Percentiles rank a stretch among this genome's conserved stretches.
Conservation (phyloP, 2,888 invertebrate genomes). For the Sicus ferrugineus region DNA sequence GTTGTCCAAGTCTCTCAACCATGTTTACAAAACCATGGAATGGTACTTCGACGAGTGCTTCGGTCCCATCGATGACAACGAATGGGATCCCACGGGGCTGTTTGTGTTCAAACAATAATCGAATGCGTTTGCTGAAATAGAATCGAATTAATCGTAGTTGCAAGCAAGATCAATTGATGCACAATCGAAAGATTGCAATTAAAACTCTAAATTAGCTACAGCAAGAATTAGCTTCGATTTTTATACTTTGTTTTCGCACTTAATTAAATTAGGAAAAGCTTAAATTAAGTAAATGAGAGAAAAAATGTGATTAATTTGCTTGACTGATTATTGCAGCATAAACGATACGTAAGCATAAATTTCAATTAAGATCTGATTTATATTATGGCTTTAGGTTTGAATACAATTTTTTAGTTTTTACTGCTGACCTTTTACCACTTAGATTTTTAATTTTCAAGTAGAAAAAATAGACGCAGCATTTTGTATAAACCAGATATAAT, state of each 20-base stretch:
- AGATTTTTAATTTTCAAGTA: conserved; percentile 26
- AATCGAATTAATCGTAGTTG: background rate
- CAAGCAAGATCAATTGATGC: background rate
- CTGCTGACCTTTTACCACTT: too few relatives aligned
- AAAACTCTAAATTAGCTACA: background rate
- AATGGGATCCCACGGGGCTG: conserved; percentile 72
- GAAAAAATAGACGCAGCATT: conserved; percentile 27
- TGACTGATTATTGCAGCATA: conserved; percentile 56
- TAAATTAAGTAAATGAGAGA: conserved; percentile 38
- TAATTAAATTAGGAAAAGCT: conserved; percentile 23
- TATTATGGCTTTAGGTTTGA: too few relatives aligned
- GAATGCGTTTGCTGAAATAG: conserved; percentile 52
- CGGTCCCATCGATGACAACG: conserved; percentile 74
- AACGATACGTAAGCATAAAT: conserved; percentile 42
- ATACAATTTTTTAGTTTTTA: too few relatives aligned
- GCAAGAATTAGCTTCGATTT: conserved; percentile 9
- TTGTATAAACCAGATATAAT: conserved; percentile 45
- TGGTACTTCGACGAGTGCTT: conserved; percentile 87
- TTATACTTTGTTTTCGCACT: conserved; percentile 6
- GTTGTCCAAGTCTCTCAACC: conserved; percentile 76
- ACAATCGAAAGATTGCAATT: background rate
- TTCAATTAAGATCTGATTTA: conserved; percentile 23
- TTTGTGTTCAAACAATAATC: conserved; percentile 65
- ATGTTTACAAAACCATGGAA: conserved; percentile 85
- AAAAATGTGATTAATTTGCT: conserved; percentile 57